Evolutionary conservation across 2,113 vertebrate genomes (phyloP).

Genomic region (Spilogale gracilis): DNA sequence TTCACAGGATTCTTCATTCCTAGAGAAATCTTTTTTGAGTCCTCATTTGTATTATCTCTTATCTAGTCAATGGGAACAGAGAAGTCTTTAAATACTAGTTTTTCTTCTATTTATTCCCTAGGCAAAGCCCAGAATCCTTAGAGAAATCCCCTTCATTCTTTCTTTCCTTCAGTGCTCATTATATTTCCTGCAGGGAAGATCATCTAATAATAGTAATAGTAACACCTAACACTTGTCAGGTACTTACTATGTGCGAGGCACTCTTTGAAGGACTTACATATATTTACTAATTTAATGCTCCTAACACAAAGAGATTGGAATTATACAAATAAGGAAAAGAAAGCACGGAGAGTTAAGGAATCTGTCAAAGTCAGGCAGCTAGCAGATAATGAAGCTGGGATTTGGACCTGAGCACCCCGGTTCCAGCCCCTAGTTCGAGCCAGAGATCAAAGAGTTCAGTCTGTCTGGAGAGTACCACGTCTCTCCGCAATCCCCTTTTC

Average conservation of each 20-base stretch:
- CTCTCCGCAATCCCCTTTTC: not conserved
- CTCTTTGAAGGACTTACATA: not conserved
- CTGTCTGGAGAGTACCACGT: not conserved
- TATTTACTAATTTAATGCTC: not conserved
- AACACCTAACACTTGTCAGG: not conserved
- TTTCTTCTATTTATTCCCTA: not conserved
- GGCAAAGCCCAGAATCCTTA: constrained; percentile 5
- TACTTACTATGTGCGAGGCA: not conserved
- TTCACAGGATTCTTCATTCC: not conserved
- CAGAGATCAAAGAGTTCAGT: not conserved
- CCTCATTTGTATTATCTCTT: not conserved
- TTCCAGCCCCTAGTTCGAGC: not conserved
- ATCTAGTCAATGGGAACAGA: not conserved
- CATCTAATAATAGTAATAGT: not conserved
- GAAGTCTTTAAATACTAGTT: not conserved
- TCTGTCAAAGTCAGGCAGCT: not conserved
- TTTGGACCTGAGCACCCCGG: not conserved
- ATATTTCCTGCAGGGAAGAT: not conserved
- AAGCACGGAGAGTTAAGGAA: not conserved
- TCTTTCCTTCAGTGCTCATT: not conserved
- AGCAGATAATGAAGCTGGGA: not conserved
- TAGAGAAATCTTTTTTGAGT: not conserved
- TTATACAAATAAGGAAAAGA: not conserved
- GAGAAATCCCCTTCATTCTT: not conserved
- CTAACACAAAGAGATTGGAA: not conserved